Evolutionary conservation across 2,888 invertebrate genomes (phyloP).

Genomic region (Ochropleura leucogaster): DNA sequence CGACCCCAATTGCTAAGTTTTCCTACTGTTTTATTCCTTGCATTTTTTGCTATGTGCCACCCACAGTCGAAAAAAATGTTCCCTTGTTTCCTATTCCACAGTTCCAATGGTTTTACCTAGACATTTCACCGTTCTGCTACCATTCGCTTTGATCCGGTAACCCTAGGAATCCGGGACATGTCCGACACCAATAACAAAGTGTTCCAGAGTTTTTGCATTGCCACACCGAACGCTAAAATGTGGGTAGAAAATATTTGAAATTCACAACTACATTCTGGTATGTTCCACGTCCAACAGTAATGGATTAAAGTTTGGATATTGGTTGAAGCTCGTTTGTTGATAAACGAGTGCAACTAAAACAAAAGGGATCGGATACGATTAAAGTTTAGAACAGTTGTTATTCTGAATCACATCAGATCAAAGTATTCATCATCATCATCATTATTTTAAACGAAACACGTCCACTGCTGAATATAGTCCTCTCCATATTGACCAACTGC

Average conservation of each 20-base stretch:
- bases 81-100: conserved; percentile 14
- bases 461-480: neutral
- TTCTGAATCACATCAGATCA: neutral
- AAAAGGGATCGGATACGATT: neutral
- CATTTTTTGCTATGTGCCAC: neutral
- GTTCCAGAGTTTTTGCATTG: conserved; percentile 40
- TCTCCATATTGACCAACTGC: neutral
- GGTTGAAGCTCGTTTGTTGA: conserved; percentile 22
- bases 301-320: conserved; percentile 46
- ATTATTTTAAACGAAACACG: neutral
- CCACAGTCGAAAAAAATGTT: neutral
- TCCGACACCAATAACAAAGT: conserved; percentile 29
- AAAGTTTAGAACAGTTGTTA: neutral
- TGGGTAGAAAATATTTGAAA: conserved; percentile 40
- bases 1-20: conserved; percentile 13
- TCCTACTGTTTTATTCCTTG: neutral
- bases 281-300: conserved; percentile 31
- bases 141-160: conserved; percentile 32
- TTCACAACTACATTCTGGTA: conserved; percentile 15
- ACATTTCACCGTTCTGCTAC: conserved; percentile 22
- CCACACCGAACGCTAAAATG: conserved; percentile 18
- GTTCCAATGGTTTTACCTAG: conserved; percentile 16
- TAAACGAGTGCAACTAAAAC: conserved; percentile 2
- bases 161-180: conserved; percentile 3
- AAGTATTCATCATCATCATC: neutral